Evolutionary conservation across 2,797 vertebrate species (phyloP), one percentile per base, ranked within the genome.

Genomic region (Coracias cyanogaster): DNA sequence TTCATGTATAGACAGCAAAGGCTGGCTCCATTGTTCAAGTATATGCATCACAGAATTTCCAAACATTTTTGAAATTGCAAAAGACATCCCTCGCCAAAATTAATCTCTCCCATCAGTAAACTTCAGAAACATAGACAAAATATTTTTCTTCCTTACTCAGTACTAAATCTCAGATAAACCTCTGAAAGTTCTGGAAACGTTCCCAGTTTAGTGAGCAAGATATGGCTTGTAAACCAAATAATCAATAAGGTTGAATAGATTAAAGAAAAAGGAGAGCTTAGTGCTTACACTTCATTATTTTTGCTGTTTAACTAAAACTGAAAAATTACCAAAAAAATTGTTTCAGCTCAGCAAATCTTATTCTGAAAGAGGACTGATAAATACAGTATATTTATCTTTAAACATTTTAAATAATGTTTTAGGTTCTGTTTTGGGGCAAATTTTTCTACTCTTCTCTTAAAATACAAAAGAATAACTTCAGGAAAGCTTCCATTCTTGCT

Each of bases 61-160:
- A 80, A 62, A 35, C 5, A 5, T 21, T 39, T 91, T 71, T 29
- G 16, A 89, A 80, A 57, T 12, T 2, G 20, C 5, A 67, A 60
- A 70, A 67, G 11, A 48, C 3, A 6, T 14, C 7, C 1, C 3
- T 1, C 2, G 0, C 3, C 0, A 21, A 76, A 39, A 46, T 26
- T 19, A 41, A 3, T 6, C 3, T 1, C 5, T 9, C 10, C 2
- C 2, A 15, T 39, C 9, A 43, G 7, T 20, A 52, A 48, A 39
- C 7, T n/a, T 85, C 61, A 82, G 52, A 76, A 79, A 86, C 35
- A 70, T 43, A 65, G 6, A 55, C 3, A 2, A 15, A 14, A 6
- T 26, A 46, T 78, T 70, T 55, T 14, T 41, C 12, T 66, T 9
- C 51, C 12, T 90, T 45, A 74, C 54, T 84, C 10, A 79, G 10